Conservation (phyloP, 2,113 vertebrate species). For the Gymnobelideus leadbeateri region DNA sequence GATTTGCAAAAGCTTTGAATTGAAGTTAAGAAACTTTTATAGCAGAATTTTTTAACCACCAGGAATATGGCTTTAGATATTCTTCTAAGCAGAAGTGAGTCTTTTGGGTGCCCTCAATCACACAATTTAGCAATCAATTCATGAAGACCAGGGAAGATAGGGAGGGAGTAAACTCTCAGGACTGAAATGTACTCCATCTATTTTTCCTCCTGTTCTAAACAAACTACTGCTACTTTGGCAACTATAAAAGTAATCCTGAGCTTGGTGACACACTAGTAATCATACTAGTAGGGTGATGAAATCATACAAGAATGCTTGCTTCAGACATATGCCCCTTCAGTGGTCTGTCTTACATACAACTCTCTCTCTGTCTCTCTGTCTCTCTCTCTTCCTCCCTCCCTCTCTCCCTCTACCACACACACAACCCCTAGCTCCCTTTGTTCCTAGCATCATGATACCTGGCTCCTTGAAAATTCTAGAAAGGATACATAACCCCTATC, state of each 20-base stretch:
- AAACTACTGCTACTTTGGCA: neutral
- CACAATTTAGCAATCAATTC: neutral
- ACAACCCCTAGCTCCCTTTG: neutral
- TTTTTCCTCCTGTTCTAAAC: neutral
- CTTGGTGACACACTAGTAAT: neutral
- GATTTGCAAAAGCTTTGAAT: neutral
- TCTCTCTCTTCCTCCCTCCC: too few relatives aligned
- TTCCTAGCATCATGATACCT: constrained; percentile 21
- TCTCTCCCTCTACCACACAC: too few relatives aligned
- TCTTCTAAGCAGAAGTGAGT: neutral
- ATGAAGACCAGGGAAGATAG: neutral
- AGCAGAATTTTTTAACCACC: neutral
- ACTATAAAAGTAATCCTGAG: neutral
- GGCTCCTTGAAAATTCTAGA: constrained; percentile 46
- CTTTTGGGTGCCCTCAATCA: neutral
- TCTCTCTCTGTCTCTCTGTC: too few relatives aligned
- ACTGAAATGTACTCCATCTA: neutral
- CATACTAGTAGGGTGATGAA: neutral
- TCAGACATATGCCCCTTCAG: constrained; percentile 4
- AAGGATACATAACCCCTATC: constrained; percentile 54
- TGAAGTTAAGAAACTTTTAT: neutral
- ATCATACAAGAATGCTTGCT: neutral
- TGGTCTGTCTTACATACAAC: neutral
- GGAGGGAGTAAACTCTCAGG: neutral
- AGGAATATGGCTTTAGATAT: neutral